These are phyloP conservation scores for Sebastiscus albofasciatus DNA, from an alignment of 2,797 vertebrate species.

Conservation along the genomic window DNA sequence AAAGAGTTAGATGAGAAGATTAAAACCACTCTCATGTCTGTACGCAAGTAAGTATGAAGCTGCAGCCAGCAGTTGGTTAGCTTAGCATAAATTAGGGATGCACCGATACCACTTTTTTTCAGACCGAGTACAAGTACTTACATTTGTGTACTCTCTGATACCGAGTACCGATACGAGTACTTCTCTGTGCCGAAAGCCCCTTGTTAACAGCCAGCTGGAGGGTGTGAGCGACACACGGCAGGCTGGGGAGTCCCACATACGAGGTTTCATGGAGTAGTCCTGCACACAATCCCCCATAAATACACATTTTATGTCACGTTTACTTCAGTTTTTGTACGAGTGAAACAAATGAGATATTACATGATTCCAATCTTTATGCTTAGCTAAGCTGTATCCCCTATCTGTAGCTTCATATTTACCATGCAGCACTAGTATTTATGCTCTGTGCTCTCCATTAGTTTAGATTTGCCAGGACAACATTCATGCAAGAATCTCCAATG, in stretches of 20 bases:
- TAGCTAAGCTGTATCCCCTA: too few species aligned
- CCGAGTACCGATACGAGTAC: accelerated
- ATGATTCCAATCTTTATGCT: too few species aligned
- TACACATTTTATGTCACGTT: neutral
- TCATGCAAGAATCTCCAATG: neutral
- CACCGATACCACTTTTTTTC: too few species aligned
- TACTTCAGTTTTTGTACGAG: neutral
- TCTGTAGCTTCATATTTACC: too few species aligned
- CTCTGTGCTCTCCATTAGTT: neutral
- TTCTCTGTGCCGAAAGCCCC: too few species aligned
- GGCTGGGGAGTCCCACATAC: too few species aligned
- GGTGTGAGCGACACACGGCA: too few species aligned
- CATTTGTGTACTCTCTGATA: too few species aligned
- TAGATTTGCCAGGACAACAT: neutral
- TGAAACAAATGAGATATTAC: neutral
- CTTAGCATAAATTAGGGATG: too few species aligned
- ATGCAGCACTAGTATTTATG: neutral
- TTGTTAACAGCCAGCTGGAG: too few species aligned
- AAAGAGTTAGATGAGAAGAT: neutral
- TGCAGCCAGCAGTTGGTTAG: neutral
- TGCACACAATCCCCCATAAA: neutral
- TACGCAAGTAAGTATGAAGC: neutral
- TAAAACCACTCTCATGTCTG: neutral
- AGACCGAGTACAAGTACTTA: too few species aligned
- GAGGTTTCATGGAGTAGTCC: neutral